Evolutionary conservation across 2,888 invertebrate species (phyloP).

Genomic region (Meghimatium bilineatum): DNA sequence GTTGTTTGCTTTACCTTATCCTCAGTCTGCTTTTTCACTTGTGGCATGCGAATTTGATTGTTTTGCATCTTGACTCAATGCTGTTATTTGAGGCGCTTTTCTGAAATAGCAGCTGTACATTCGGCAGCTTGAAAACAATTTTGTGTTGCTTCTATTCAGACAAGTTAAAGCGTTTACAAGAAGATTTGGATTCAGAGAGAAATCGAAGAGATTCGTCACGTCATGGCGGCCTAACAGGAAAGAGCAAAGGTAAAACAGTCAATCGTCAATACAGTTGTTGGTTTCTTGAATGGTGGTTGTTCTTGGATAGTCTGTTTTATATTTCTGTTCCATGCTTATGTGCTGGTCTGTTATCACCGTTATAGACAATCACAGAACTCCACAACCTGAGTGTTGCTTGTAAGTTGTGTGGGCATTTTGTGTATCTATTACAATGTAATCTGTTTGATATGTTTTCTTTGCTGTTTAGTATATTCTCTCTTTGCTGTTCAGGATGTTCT

Average conservation of each 20-base stretch:
- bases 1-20: background rate
- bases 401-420: too few species aligned
- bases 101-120: background rate
- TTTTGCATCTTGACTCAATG: background rate
- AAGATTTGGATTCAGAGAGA: slow-evolving; percentile 62
- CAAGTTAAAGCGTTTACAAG: slow-evolving; percentile 62
- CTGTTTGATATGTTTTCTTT: too few species aligned
- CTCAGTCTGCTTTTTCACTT: background rate
- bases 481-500: too few species aligned
- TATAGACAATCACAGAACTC: too few species aligned
- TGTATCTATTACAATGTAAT: too few species aligned
- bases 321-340: background rate
- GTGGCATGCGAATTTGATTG: background rate
- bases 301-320: background rate
- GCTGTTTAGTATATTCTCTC: too few species aligned
- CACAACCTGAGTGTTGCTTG: too few species aligned
- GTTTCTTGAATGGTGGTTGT: background rate
- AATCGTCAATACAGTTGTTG: background rate
- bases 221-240: slow-evolving; percentile 45
- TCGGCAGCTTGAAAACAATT: background rate
- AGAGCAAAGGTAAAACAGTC: slow-evolving; percentile 51
- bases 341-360: too few species aligned
- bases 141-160: slow-evolving; percentile 53
- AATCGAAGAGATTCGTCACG: slow-evolving; percentile 48
- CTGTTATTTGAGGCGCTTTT: background rate